Percentiles rank a stretch among this genome's conserved stretches.
These are phyloP conservation scores for Ia io DNA, from an alignment of 2,113 vertebrate species.

Conservation along the genomic window DNA sequence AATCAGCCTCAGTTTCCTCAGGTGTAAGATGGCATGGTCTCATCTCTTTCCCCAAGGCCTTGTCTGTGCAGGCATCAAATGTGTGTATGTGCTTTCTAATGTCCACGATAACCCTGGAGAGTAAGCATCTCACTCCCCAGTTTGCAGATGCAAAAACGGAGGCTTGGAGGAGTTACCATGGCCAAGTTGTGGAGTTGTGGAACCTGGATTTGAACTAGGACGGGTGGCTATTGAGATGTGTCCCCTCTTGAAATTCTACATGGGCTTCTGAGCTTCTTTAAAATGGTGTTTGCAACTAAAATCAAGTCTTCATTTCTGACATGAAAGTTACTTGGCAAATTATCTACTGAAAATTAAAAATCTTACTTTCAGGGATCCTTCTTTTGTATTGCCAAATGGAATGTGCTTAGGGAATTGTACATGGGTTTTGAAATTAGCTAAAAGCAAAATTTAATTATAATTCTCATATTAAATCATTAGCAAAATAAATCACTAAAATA, in stretches of 20 bases:
- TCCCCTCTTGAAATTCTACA: background rate
- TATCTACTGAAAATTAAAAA: background rate
- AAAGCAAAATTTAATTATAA: constrained; percentile 18
- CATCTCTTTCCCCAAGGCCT: background rate
- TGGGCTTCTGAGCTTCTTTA: background rate
- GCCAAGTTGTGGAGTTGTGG: background rate
- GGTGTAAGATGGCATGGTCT: background rate
- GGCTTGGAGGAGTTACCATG: background rate
- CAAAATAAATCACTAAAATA: constrained; percentile 20
- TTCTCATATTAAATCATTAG: background rate
- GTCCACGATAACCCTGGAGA: background rate
- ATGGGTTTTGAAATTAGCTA: background rate
- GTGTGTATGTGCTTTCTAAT: background rate
- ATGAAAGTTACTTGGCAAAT: background rate
- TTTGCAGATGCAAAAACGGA: background rate
- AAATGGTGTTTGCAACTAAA: background rate
- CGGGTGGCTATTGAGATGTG: background rate
- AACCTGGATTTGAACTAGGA: background rate
- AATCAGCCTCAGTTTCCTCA: background rate
- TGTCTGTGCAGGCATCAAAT: background rate
- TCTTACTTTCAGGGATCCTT: background rate
- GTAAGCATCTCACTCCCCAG: background rate
- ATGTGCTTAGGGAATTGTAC: background rate
- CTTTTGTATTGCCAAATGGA: background rate
- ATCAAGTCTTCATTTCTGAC: background rate